These are phyloP conservation scores for Invenusta paracnida DNA, from an alignment of 2,888 invertebrate species.

Conservation along the genomic window DNA sequence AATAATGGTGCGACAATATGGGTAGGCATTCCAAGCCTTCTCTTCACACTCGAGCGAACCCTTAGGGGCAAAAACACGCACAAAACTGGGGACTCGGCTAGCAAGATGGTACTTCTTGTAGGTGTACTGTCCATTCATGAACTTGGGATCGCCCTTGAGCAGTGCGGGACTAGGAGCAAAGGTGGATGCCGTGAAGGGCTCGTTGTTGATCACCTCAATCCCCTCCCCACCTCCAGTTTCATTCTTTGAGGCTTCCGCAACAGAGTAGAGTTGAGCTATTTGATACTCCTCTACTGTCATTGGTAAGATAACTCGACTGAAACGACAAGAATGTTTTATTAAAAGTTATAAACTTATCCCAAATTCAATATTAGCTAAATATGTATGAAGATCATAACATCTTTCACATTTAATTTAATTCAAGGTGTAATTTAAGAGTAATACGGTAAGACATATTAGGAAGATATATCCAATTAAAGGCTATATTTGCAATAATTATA, in stretches of 20 bases:
- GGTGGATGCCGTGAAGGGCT: slow-evolving; percentile 79
- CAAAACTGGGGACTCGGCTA: slow-evolving; percentile 88
- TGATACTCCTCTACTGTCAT: slow-evolving; percentile 98
- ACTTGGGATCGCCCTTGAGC: slow-evolving; percentile 40
- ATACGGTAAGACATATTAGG: too few species aligned
- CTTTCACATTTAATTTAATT: too few species aligned
- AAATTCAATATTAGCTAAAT: too few species aligned
- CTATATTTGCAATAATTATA: too few species aligned
- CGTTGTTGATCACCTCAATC: slow-evolving; percentile 83
- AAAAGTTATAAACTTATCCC: too few species aligned
- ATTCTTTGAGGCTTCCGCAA: slow-evolving; percentile 74
- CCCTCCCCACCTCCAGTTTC: slow-evolving; percentile 72
- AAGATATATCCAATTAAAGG: too few species aligned
- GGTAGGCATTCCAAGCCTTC: slow-evolving; percentile 99
- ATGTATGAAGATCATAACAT: too few species aligned
- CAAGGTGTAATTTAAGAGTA: too few species aligned
- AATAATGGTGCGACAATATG: slow-evolving; percentile 82
- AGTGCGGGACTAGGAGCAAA: slow-evolving; percentile 32
- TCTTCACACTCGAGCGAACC: slow-evolving; percentile 93
- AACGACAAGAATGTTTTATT: too few species aligned
- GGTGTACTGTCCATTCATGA: slow-evolving; percentile 83
- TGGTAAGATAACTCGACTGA: slow-evolving; percentile 88
- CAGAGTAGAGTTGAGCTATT: slow-evolving; percentile 95
- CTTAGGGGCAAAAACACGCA: slow-evolving; percentile 85
- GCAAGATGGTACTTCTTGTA: slow-evolving; percentile 95